Percentiles rank a stretch among this genome's conserved stretches.
Evolutionary conservation across 2,888 invertebrate species (phyloP).

Genomic region (Bruchidius siliquastri): DNA sequence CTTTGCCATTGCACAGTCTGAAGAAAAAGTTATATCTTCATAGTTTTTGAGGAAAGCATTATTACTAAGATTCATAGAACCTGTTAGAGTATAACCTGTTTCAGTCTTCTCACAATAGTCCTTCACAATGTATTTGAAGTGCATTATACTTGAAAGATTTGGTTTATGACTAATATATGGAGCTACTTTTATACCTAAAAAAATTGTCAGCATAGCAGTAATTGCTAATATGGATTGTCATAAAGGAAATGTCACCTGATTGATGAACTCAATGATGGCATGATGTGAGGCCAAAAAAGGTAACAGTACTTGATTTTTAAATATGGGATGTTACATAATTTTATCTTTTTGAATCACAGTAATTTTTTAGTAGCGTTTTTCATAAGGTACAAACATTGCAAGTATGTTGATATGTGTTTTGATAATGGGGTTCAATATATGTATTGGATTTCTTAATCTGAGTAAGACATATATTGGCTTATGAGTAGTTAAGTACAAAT

Average conservation of each 20-base stretch:
- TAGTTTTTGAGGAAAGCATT: conserved; percentile 34
- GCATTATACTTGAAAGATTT: conserved; percentile 35
- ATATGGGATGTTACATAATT: too few relatives aligned
- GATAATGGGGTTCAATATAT: too few relatives aligned
- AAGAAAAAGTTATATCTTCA: conserved; percentile 38
- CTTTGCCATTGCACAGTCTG: conserved; percentile 27
- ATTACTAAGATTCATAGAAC: conserved; percentile 39
- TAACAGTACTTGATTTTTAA: too few relatives aligned
- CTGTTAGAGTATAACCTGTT: conserved; percentile 30
- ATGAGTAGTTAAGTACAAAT: too few relatives aligned
- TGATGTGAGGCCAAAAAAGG: too few relatives aligned
- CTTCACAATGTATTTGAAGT: conserved; percentile 41
- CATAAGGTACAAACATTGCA: too few relatives aligned
- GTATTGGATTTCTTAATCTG: too few relatives aligned
- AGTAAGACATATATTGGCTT: too few relatives aligned
- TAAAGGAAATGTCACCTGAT: conserved; percentile 1
- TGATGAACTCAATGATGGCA: too few relatives aligned
- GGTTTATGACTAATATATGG: conserved; percentile 29
- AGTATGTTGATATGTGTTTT: too few relatives aligned
- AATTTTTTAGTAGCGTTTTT: too few relatives aligned
- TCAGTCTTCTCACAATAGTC: conserved; percentile 28
- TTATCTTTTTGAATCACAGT: too few relatives aligned
- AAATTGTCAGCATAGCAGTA: conserved; percentile 5
- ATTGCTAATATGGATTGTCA: neutral
- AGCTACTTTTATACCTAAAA: conserved; percentile 30